Conservation (phyloP, 2,797 vertebrate genomes). For the Rachycentron canadum region DNA sequence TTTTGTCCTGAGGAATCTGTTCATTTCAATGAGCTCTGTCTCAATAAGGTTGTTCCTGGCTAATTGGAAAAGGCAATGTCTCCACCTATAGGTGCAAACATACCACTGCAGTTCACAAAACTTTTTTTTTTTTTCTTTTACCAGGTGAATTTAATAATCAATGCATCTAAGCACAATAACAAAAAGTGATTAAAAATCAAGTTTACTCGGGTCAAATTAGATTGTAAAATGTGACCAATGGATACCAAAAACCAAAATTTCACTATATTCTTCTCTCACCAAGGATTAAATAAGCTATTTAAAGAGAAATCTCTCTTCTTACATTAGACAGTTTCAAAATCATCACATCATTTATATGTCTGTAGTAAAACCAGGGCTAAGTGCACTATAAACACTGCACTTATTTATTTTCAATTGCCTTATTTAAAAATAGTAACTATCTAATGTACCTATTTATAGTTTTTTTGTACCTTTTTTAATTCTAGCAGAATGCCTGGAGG, state of each 20-base stretch:
- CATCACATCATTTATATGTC: not conserved
- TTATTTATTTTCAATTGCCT: not conserved
- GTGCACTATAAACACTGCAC: not conserved
- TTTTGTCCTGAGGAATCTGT: conserved; percentile 80
- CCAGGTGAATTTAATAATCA: not conserved
- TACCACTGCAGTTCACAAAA: conserved; percentile 47
- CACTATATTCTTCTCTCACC: not conserved
- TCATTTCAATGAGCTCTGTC: conserved; percentile 54
- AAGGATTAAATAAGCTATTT: not conserved
- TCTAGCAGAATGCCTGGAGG: not conserved
- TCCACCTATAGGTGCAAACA: conserved; percentile 79
- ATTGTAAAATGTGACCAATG: no score
- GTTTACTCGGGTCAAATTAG: not conserved
- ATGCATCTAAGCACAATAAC: not conserved
- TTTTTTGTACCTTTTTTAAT: not conserved
- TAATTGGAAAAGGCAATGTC: conserved; percentile 79
- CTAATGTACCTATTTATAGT: not conserved
- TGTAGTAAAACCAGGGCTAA: not conserved
- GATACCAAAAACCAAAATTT: not conserved
- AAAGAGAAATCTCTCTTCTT: not conserved
- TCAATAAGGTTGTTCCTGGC: conserved; percentile 10
- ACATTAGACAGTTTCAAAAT: not conserved
- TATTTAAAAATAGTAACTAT: conserved; percentile 1
- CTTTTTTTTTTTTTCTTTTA: not conserved
- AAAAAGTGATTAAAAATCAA: not conserved